Base-by-base conservation (phyloP, 2,888 invertebrate species). In the Ormyrus rosae region DNA sequence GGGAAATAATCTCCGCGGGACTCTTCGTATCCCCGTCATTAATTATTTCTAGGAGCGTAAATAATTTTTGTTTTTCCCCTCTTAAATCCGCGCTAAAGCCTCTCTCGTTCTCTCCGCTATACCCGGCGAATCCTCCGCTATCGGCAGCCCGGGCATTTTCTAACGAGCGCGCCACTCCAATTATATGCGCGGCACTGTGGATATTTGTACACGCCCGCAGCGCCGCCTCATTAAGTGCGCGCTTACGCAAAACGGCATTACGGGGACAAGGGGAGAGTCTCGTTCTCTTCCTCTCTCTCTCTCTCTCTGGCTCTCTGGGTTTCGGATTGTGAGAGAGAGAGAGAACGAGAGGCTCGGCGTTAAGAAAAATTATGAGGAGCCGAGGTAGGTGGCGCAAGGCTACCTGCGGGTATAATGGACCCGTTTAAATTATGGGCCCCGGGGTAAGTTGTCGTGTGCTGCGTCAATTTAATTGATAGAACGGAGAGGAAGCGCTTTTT, bases 161-260 rank as follows among this genome's bases (percentile, higher is more conserved):
- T 68, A 79, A 58, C 68, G 74, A 79, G 61, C 56, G n/a, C 60
- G 73, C 51, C 63, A 65, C 74, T 75, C 65, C 65, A 75, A 75
- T 80, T 75, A 80, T 46, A 60, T 13, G 19, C 65, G 78, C 45
- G 34, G 56, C 74, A 65, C 74, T 9, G 19, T 34, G 34, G 1
- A n/a, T 6, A 56, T 11, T n/a, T n/a, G 13, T 51, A 5, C 55
- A 6, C 60, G 10, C 13, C 19, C 6, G 6, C 65, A 48, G 56
- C 45, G 8, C 9, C 46, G 53, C 61, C 73, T 72, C 78, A 69
- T 72, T 72, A 72, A 63, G 73, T 51, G 71, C 48, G 61, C 46
- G 34, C 9, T 73, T 74, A 56, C 56, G 65, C 61, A 53, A 61
- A 72, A 63, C 34, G n/a, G 7, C 11, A 55, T 69, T 56, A 6